Base-by-base conservation (phyloP, 2,888 invertebrate species). In the Limnephilus lunatus region DNA sequence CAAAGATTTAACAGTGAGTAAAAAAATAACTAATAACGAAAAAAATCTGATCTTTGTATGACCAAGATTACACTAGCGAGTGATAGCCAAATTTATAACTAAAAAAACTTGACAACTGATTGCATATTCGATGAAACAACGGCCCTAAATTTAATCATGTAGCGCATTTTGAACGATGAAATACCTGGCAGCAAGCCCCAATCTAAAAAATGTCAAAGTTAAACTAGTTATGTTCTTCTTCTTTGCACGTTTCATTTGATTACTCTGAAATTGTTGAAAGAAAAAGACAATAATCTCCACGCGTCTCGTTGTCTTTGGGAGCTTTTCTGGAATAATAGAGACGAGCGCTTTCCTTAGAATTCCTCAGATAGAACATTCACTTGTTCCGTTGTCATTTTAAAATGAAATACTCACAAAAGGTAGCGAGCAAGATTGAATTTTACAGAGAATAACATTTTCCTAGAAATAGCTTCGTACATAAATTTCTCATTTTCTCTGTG, bases 211-310 rank as follows among this genome's bases (percentile, higher is more conserved):
- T 25, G 25, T 7, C 68, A 68, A 68, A 25, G 25, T 68, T n/a
- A 68, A 68, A n/a, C 68, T 68, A 9, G 68, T n/a, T 68, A 25
- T 9, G 9, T 68, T 68, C 7, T n/a, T 68, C 25, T 68, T 68
- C 68, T 68, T 68, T 68, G 68, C n/a, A 68, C 68, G 68, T 83
- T 35, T 83, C 83, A 25, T 83, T 83, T 83, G 83, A 83, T 31
- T 32, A 83, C 35, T 25, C 35, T 19, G 83, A 83, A 83, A 35
- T 83, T 83, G 25, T 68, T 35, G 39, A 83, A 83, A 83, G 35
- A 35, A 83, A n/a, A 68, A 68, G 83, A 39, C 68, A 68, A 19
- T 83, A 19, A 31, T 25, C 83, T 83, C 83, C 83, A 35, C 19
- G 82, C 82, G 32, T 82, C 83, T 32, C 83, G 14, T 19, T 83